A percentile compares a stretch with the other conserved stretches of the same genome.
Evolutionary conservation across 2,888 invertebrate genomes (phyloP).

Genomic region (Yponomeuta sedellus): DNA sequence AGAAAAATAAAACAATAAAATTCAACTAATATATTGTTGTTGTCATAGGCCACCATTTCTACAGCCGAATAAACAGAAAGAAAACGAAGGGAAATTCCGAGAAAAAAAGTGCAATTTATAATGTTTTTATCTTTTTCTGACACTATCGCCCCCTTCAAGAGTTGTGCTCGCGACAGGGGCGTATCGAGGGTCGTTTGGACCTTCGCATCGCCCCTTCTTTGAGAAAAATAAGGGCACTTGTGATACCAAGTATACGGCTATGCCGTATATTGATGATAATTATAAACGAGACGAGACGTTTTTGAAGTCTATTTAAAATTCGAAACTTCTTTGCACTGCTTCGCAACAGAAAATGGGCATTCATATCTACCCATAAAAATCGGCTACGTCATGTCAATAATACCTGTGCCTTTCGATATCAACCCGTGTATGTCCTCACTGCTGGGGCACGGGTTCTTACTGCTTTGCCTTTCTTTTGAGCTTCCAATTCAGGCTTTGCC

Average conservation of each 20-base stretch:
- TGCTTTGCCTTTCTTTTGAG: too few species aligned
- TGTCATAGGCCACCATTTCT: neutral
- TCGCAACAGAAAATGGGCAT: too few species aligned
- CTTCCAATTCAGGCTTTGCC: too few species aligned
- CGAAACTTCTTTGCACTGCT: too few species aligned
- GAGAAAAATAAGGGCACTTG: conserved; percentile 54
- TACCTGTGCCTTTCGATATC: too few species aligned
- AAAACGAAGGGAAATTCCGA: conserved; percentile 27
- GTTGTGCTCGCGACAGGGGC: conserved; percentile 64
- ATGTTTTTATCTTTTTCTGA: conserved; percentile 76
- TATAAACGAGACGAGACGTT: too few species aligned
- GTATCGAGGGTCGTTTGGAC: conserved; percentile 51
- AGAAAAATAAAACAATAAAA: neutral
- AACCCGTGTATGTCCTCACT: too few species aligned
- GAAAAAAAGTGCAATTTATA: conserved; percentile 62
- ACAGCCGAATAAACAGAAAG: conserved; percentile 17
- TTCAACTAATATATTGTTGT: neutral
- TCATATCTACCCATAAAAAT: too few species aligned
- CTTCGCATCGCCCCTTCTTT: conserved; percentile 36
- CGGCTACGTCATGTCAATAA: too few species aligned
- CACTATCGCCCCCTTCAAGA: conserved; percentile 67
- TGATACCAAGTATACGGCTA: neutral
- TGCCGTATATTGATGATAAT: neutral
- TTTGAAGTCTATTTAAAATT: too few species aligned
- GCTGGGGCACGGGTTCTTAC: too few species aligned